Conservation (phyloP, 2,888 invertebrate species). For the Caenorhabditis macrosperma region DNA sequence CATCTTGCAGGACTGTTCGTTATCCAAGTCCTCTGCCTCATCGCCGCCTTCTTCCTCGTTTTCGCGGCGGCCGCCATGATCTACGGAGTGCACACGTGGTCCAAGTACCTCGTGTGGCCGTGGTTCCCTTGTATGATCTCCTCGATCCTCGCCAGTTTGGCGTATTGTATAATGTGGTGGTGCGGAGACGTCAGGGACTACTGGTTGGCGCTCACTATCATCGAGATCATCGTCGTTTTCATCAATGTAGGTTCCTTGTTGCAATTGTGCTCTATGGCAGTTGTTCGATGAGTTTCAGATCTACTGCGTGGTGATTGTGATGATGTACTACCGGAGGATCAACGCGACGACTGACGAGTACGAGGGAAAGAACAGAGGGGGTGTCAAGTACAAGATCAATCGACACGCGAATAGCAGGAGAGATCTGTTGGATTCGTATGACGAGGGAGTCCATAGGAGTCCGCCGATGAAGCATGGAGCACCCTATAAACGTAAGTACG, state of each 20-base stretch:
- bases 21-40: slow-evolving; percentile 79
- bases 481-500: slow-evolving; percentile 25
- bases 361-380: slow-evolving; percentile 69
- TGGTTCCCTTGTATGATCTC: slow-evolving; percentile 78
- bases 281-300: slow-evolving; percentile 61
- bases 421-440: slow-evolving; percentile 61
- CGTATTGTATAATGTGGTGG: slow-evolving; percentile 80
- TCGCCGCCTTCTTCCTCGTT: slow-evolving; percentile 79
- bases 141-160: slow-evolving; percentile 76
- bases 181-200: slow-evolving; percentile 79
- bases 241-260: slow-evolving; percentile 74
- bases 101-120: slow-evolving; percentile 78
- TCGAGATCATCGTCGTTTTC: slow-evolving; percentile 78
- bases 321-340: slow-evolving; percentile 76
- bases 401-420: slow-evolving; percentile 50
- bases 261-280: not conserved
- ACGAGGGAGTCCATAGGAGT: slow-evolving; percentile 28
- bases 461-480: slow-evolving; percentile 24
- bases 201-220: slow-evolving; percentile 79
- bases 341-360: slow-evolving; percentile 72
- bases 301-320: slow-evolving; percentile 77
- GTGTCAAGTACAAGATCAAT: slow-evolving; percentile 55
- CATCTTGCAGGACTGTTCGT: slow-evolving; percentile 79
- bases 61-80: slow-evolving; percentile 78
- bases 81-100: slow-evolving; percentile 79